phyloP scores from a whole-genome alignment of 2,113 vertebrate genomes.

The Geothlypis trichas region DNA sequence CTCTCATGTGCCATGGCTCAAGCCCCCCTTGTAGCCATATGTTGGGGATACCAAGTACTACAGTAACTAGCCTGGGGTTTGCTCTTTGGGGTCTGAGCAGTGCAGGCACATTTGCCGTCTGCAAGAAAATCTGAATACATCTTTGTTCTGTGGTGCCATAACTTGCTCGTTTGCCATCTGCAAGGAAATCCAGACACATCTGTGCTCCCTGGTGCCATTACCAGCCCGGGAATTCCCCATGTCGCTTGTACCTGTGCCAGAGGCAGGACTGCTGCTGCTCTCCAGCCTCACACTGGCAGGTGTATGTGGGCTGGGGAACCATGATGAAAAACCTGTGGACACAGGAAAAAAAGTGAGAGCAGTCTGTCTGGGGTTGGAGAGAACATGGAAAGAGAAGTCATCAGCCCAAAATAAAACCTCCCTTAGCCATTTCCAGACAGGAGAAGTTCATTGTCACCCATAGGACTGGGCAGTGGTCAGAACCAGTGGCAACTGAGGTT shows the following conservation, averaged over 20 bases:
- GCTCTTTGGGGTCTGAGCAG: no score
- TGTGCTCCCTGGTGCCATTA: fast-evolving
- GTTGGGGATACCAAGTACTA: background rate
- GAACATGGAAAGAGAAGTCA: background rate
- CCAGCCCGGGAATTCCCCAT: background rate
- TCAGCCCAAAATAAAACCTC: background rate
- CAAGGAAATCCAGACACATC: fast-evolving
- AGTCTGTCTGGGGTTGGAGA: background rate
- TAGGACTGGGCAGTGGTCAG: no score
- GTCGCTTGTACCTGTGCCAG: background rate
- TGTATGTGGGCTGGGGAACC: background rate
- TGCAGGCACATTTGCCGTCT: fast-evolving
- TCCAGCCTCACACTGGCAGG: background rate
- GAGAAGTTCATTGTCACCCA: slow-evolving; percentile 42
- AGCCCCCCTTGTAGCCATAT: fast-evolving
- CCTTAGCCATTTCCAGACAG: background rate
- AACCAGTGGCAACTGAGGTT: no score
- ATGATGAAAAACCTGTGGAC: background rate
- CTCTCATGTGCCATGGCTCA: background rate
- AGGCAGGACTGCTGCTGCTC: background rate
- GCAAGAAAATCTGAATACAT: no score
- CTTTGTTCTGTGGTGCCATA: no score
- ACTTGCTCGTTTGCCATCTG: no score
- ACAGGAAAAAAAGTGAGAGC: background rate
- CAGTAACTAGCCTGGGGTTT: no score